A percentile compares a stretch with the other conserved stretches of the same genome.
Evolutionary conservation across 2,113 vertebrate species (phyloP).

Genomic region (Cairina moschata): DNA sequence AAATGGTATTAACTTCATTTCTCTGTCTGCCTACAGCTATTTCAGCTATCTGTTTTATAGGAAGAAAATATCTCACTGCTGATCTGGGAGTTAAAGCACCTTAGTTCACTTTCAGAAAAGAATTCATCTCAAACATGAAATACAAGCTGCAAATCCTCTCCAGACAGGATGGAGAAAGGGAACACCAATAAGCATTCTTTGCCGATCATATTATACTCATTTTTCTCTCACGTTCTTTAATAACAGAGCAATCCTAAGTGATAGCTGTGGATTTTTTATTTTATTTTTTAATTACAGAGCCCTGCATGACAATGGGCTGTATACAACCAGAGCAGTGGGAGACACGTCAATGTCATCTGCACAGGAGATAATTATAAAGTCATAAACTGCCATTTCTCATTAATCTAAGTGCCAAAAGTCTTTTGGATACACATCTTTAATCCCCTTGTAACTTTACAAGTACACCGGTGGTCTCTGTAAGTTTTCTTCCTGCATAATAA

Average conservation of each 20-base stretch:
- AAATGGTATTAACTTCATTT: neutral
- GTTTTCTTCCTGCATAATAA: neutral
- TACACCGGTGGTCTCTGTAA: neutral
- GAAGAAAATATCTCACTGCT: neutral
- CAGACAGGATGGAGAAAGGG: neutral
- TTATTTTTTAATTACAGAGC: neutral
- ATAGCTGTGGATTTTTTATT: neutral
- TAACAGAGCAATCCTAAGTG: neutral
- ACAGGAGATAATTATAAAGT: neutral
- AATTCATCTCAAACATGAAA: neutral
- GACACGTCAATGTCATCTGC: rapidly evolving
- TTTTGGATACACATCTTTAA: neutral
- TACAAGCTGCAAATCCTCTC: neutral
- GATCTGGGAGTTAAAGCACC: neutral
- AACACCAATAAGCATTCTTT: neutral
- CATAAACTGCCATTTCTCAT: neutral
- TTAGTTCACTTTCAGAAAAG: neutral
- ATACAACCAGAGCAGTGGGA: neutral
- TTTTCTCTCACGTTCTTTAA: neutral
- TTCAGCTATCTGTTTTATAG: neutral
- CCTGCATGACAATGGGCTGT: neutral
- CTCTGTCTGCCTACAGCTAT: neutral
- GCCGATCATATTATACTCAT: neutral
- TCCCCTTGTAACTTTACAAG: neutral
- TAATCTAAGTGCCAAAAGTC: neutral